Evolutionary conservation across 1,140 invertebrate species (phyloP).

Genomic region (Sinella curviseta): DNA sequence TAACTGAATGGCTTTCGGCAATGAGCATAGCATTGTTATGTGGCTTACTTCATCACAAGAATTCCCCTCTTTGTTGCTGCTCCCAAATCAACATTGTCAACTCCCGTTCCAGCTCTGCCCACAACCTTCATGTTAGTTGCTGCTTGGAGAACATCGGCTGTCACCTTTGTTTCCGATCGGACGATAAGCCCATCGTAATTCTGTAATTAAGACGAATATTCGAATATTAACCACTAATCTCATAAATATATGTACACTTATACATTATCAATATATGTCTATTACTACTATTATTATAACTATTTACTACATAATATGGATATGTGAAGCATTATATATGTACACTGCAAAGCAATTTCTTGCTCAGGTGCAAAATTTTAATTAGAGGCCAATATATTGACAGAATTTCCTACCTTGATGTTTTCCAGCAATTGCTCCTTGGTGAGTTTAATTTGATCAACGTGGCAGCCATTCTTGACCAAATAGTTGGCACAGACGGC

Average conservation of each 20-base stretch:
- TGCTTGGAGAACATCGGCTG: constrained; percentile 82
- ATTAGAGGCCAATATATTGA: background rate
- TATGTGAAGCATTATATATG: background rate
- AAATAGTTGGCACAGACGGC: constrained; percentile 78
- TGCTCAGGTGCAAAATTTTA: background rate
- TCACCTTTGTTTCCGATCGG: constrained; percentile 93
- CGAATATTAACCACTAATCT: too few species aligned
- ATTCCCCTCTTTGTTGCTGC: constrained; percentile 82
- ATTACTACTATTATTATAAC: background rate
- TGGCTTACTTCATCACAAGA: constrained; percentile 94
- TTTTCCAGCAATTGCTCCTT: constrained; percentile 80
- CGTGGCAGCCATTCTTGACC: constrained; percentile 71
- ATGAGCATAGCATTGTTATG: too few species aligned
- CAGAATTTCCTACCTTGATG: constrained; percentile 72
- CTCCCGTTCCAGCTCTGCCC: constrained; percentile 92
- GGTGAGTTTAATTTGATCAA: constrained; percentile 77
- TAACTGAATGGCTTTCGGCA: too few species aligned
- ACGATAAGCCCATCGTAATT: constrained; percentile 91
- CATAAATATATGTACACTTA: background rate
- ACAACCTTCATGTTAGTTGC: constrained; percentile 76
- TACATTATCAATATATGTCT: background rate
- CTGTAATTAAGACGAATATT: constrained; percentile 57
- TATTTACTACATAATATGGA: background rate
- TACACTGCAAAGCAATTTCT: background rate
- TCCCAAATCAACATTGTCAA: constrained; percentile 93